Base-by-base conservation (phyloP, 2,113 vertebrate species). In the Syrrhaptes paradoxus region DNA sequence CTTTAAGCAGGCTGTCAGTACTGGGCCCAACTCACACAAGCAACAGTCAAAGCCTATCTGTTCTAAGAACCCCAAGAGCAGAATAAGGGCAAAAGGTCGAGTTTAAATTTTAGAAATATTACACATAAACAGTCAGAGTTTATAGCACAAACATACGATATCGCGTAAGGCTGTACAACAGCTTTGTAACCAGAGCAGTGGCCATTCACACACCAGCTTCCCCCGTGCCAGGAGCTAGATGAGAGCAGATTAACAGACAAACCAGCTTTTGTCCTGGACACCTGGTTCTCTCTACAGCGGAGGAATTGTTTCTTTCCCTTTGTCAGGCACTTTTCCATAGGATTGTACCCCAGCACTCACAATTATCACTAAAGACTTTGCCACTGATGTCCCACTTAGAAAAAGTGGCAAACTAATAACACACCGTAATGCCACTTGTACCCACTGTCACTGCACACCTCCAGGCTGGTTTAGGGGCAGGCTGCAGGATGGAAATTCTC, bases 1-100 rank as follows among this genome's bases (percentile, higher is more conserved):
- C 99, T 99, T 99, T 99, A 99, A 99, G 99, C 98, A 99, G 98
- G 98, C 98, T 99, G 98, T 99, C 98, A 99, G 98, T 99, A 99
- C 98, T 98, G 98, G 97, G 97, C 97, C 98, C 99, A 98, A 99
- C 98, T 99, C 98, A 99, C 98, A 98, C 98, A 98, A 98, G 97
- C 97, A 98, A 98, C 98, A 99, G 97, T 98, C 98, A 98, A 98
- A 98, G 98, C 98, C 98, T 98, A 98, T 98, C 94, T 98, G 98
- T 97, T 98, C 98, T 99, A 99, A 98, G 98, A 97, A 98, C 97
- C 98, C 98, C 98, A 97, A 97, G 93, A 98, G 97, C 95, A 98
- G 97, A 96, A 96, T 95, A 96, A 96, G 98, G 90, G 98, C 97
- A 98, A 98, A 97, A 95, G 83, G 96, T 81, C 89, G 97, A 97